Evolutionary conservation across 2,113 vertebrate species (phyloP), one percentile per base, ranked within the genome.

Genomic region (Sinosuthora webbiana): DNA sequence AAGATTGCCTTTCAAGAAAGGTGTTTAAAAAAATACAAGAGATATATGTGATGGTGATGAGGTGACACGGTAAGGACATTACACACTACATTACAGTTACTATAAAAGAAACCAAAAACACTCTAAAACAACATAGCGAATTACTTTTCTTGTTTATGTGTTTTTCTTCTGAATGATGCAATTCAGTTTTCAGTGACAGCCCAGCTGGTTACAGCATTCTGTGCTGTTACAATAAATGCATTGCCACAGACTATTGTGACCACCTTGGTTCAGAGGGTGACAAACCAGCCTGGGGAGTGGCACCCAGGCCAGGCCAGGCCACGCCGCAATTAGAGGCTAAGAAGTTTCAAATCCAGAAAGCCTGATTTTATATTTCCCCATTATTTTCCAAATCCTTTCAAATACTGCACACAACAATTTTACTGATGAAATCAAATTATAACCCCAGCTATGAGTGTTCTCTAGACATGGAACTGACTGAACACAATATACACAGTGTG

Each of bases 1-100:
- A 97, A 91, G 98, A 98, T 88, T 98, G 98, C 98, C 99, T 99
- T 99, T 98, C 98, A 98, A 95, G 94, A 96, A 98, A 97, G 83
- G 91, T 91, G 97, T 95, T 97, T 97, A 98, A 98, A 97, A 97
- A 98, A 98, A 97, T 96, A 97, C 97, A 97, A 98, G 96, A 98
- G 93, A 97, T 87, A 97, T 16, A 98, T 12, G 82, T 95, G 94
- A 96, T 76, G 94, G 94, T 74, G 84, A 82, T 95, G 96, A 98
- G 93, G 95, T 80, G 92, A 93, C 59, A 96, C 2, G 16, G 85
- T 49, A 93, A 52, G 80, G 95, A 96, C 94, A 90, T 84, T 83
- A 94, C 71, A 78, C 17, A 83, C 55, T 78, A 89, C 74, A 93
- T 86, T 69, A 89, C 19, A 96, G 33, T 75, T 55, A 94, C 78